Percentiles rank a stretch among this genome's conserved stretches.
Conservation (phyloP, 2,797 vertebrate genomes). For the Syndactyla subalaris region DNA sequence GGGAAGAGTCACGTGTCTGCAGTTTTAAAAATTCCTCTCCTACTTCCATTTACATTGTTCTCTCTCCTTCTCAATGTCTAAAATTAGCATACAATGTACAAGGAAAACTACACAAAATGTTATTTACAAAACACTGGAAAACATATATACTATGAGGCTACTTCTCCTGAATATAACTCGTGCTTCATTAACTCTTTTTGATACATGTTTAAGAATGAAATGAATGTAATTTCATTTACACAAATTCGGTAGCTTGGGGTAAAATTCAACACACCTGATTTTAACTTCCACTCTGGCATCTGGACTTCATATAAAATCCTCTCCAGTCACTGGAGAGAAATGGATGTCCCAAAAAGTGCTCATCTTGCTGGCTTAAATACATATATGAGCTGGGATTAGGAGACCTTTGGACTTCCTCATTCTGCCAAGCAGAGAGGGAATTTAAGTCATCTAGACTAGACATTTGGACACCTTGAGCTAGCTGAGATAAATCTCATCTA, state of each 20-base stretch:
- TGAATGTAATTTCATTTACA: fast-evolving
- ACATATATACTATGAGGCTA: not conserved
- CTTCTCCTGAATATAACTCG: not conserved
- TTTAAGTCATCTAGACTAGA: not conserved
- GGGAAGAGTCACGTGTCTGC: not conserved
- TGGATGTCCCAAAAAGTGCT: not conserved
- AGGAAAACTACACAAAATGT: not conserved
- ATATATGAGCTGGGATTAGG: not conserved
- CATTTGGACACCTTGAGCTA: not conserved
- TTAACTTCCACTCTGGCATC: not conserved
- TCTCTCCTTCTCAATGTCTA: not conserved
- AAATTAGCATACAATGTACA: not conserved
- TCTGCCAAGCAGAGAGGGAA: not conserved
- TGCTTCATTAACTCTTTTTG: not conserved
- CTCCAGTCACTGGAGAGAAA: not conserved
- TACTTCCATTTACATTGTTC: not conserved
- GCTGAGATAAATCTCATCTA: not conserved
- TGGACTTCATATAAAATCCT: not conserved
- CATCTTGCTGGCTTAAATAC: not conserved
- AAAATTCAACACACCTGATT: not conserved
- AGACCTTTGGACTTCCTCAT: not conserved
- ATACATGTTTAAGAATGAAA: not conserved
- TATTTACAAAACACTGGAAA: not conserved
- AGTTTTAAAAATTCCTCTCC: not conserved
- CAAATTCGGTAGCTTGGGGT: not conserved